phyloP scores from a whole-genome alignment of 2,113 vertebrate species.

The Suncus etruscus region DNA sequence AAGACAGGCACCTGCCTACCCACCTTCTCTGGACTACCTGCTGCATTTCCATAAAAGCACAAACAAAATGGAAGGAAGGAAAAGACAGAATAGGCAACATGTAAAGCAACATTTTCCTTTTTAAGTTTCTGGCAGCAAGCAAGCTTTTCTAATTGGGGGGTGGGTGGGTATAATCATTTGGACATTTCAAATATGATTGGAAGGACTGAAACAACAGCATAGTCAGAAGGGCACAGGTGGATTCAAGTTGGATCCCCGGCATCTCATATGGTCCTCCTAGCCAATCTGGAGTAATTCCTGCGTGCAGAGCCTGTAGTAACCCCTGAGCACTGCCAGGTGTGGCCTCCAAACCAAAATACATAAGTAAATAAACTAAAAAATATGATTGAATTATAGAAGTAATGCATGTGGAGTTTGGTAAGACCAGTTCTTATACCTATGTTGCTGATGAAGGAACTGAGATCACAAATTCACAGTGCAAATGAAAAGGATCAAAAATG shows the following conservation, averaged over 20 bases:
- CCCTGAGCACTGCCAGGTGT: no score
- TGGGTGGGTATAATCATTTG: slow-evolving; percentile 12
- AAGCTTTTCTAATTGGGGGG: slow-evolving; percentile 47
- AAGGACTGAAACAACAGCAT: no score
- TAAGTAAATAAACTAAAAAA: background rate
- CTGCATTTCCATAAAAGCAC: slow-evolving; percentile 69
- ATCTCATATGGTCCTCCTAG: no score
- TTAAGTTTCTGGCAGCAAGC: slow-evolving; percentile 62
- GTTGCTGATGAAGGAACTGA: slow-evolving; percentile 28
- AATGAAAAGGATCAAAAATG: background rate
- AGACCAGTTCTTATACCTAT: background rate
- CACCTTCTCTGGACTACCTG: slow-evolving; percentile 60
- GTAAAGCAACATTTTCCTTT: slow-evolving; percentile 69
- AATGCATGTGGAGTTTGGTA: background rate
- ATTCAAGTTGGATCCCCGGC: no score
- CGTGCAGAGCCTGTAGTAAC: no score
- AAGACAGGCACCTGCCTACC: slow-evolving; percentile 14
- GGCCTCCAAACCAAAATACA: no score
- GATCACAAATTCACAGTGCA: background rate
- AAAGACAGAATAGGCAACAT: slow-evolving; percentile 71
- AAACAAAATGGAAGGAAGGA: slow-evolving; percentile 79
- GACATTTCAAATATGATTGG: background rate
- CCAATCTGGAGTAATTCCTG: no score
- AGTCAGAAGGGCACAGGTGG: no score
- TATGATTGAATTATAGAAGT: background rate